A percentile compares a stretch with the other conserved stretches of the same genome.
Evolutionary conservation across 2,888 invertebrate genomes (phyloP).

Genomic region (Brachyopa scutellaris): DNA sequence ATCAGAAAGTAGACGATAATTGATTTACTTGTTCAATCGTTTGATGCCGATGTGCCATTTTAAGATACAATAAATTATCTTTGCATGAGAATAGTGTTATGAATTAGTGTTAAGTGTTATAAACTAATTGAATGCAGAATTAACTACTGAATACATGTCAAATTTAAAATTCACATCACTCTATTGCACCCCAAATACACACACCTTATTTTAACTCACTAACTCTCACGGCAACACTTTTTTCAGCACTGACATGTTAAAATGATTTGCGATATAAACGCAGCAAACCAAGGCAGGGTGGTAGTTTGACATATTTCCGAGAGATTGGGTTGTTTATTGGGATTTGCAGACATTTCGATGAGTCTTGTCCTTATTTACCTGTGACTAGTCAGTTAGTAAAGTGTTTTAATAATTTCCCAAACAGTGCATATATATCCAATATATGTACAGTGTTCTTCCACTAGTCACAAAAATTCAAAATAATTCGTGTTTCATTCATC

Average conservation of each 20-base stretch:
- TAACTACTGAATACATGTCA: too few relatives aligned
- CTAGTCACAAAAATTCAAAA: neutral
- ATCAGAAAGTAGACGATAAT: too few relatives aligned
- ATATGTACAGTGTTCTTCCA: neutral
- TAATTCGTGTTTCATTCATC: slow-evolving; percentile 6
- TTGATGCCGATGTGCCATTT: too few relatives aligned
- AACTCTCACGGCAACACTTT: too few relatives aligned
- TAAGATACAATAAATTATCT: too few relatives aligned
- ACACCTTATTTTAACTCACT: too few relatives aligned
- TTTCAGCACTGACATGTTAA: neutral
- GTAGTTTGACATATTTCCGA: slow-evolving; percentile 15
- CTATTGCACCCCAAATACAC: too few relatives aligned
- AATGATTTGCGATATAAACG: slow-evolving; percentile 21
- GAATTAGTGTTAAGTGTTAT: too few relatives aligned
- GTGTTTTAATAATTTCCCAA: neutral
- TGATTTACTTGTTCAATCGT: too few relatives aligned
- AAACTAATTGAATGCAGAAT: too few relatives aligned
- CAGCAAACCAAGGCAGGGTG: slow-evolving; percentile 9
- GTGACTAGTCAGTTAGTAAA: neutral
- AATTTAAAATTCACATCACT: too few relatives aligned
- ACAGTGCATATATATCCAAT: neutral
- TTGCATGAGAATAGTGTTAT: too few relatives aligned
- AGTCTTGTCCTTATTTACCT: neutral
- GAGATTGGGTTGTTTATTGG: slow-evolving; percentile 3
- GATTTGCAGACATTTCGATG: slow-evolving; percentile 10